Evolutionary conservation across 2,113 vertebrate genomes (phyloP), one percentile per base, ranked within the genome.

Genomic region (Protomyctophum bolini): DNA sequence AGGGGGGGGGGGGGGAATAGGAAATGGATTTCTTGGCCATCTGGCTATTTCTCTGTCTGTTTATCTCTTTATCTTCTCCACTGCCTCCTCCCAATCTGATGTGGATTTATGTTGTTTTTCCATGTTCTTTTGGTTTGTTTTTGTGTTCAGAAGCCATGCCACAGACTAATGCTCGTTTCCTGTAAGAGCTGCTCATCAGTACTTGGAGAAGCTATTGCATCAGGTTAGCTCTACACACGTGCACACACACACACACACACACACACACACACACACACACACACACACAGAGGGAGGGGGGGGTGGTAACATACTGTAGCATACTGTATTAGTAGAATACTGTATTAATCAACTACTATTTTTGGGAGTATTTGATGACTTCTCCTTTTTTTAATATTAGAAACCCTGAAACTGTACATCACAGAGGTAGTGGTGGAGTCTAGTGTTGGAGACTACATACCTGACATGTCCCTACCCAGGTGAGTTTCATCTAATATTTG

Each of bases 151-250:
- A 95, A 94, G 83, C 70, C 91, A 77, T 94, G 89, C 88, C 92
- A 92, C 84, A 92, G 92, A 86, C 80, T 89, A 88, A 75, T 60
- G 83, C 84, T 95, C 68, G 69, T 95, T 84, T 89, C 87, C 76
- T 99, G 98, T 90, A 92, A 91, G 54, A 95, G 94, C 88, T 98
- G 98, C 84, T 95, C 92, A 58, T 87, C 83, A 15, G 87, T 85
- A 67, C 92, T 99, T 76, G 98, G 97, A 90, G 95, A 98, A 82
- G 89, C 77, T 8, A 5, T 93, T 50, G 91, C 96, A 83, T 86
- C 95, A 95, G 96, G 98, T 98, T 93, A 75, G 51, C 8, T 7
- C 14, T 14, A 21, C 21, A 21, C 21, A 21, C n/a, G 11, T 58
- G 47, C 29, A 15, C 58, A 15, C 14, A 63, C 29, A 56, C 10